Conservation (phyloP, 2,113 vertebrate species). For the Ctenomys sociabilis region DNA sequence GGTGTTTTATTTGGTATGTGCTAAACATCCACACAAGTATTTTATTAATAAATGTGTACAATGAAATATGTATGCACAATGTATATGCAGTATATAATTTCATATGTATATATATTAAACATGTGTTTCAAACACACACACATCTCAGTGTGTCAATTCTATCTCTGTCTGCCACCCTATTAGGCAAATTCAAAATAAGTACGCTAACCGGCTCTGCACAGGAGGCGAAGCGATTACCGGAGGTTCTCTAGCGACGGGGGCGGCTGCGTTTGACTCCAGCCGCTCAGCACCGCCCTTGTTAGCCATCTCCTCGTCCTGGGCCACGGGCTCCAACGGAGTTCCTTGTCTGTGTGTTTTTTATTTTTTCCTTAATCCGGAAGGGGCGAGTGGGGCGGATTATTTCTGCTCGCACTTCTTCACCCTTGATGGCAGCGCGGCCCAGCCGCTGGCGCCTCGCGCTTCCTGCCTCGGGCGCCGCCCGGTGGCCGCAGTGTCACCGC, state of each 20-base stretch:
- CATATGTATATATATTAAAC: background rate
- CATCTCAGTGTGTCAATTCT: background rate
- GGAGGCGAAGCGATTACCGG: background rate
- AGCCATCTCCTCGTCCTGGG: background rate
- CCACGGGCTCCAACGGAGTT: background rate
- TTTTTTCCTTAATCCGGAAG: background rate
- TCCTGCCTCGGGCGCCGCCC: constrained; percentile 46
- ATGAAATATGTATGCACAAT: background rate
- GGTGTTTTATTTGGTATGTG: background rate
- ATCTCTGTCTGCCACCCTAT: background rate
- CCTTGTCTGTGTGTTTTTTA: background rate
- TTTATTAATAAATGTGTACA: background rate
- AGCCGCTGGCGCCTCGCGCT: background rate
- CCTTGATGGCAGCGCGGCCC: constrained; percentile 39
- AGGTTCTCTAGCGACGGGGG: background rate
- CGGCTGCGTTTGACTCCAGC: background rate
- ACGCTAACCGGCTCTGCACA: background rate
- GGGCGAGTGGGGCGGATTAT: background rate
- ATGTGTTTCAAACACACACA: background rate
- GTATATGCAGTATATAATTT: background rate
- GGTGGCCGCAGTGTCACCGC: background rate
- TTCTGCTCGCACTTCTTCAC: background rate
- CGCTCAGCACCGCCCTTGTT: background rate
- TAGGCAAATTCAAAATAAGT: background rate
- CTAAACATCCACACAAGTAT: background rate